A percentile compares a stretch with the other conserved stretches of the same genome.
These are phyloP conservation scores for Cataglyphis cursor DNA, from an alignment of 2,888 invertebrate species.

Conservation along the genomic window DNA sequence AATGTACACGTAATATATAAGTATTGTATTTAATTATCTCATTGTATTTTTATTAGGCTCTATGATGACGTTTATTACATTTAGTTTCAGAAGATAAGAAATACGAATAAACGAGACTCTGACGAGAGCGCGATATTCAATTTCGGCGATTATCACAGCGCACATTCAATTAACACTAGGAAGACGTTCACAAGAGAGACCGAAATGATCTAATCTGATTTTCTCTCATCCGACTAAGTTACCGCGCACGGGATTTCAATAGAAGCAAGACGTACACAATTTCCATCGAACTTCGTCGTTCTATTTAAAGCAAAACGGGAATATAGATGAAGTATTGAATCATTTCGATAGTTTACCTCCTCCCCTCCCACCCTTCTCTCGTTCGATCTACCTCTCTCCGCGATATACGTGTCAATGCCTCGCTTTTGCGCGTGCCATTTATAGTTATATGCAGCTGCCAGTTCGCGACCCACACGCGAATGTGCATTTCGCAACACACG, in stretches of 20 bases:
- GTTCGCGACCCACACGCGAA: constrained; percentile 66
- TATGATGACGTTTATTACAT: neutral
- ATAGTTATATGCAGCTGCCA: constrained; percentile 65
- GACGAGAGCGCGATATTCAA: neutral
- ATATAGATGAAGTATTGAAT: neutral
- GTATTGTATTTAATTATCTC: neutral
- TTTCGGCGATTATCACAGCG: neutral
- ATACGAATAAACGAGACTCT: neutral
- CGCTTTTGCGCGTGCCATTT: constrained; percentile 68
- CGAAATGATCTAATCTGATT: constrained; percentile 1
- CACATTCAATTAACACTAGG: neutral
- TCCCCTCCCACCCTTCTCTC: neutral
- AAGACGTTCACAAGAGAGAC: neutral
- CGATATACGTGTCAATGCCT: constrained; percentile 62
- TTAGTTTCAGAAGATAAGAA: neutral
- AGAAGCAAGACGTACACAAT: neutral
- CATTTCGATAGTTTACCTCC: neutral
- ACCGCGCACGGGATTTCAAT: no score
- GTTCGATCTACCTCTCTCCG: constrained; percentile 19
- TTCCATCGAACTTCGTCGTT: neutral
- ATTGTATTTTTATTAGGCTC: neutral
- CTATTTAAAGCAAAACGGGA: neutral
- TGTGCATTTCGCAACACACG: constrained; percentile 67
- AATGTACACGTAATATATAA: neutral
- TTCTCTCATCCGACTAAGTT: neutral